A percentile compares a stretch with the other conserved stretches of the same genome.
These are phyloP conservation scores for Tiliacea citrago DNA, from an alignment of 2,888 invertebrate species.

Conservation along the genomic window DNA sequence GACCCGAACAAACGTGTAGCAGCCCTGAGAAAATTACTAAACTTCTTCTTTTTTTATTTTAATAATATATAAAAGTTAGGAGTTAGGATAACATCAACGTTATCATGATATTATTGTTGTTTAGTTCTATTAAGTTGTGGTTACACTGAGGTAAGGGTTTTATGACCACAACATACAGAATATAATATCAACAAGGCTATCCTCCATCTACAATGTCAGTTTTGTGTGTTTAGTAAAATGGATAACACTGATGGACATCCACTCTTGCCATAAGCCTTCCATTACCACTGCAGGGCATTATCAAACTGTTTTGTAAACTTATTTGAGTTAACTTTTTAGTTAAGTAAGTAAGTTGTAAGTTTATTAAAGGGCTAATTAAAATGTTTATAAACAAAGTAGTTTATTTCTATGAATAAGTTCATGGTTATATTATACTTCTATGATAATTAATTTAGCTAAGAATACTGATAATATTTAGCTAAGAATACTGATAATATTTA, in stretches of 20 bases:
- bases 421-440: neutral
- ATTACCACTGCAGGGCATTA: neutral
- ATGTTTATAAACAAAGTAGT: neutral
- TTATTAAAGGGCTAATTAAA: neutral
- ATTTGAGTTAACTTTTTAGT: neutral
- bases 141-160: neutral
- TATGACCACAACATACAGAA: slow-evolving; percentile 12
- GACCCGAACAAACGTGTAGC: neutral
- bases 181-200: neutral
- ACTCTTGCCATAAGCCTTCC: neutral
- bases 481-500: neutral
- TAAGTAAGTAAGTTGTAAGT: too few species aligned
- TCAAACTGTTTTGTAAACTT: neutral
- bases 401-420: neutral
- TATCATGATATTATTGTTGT: neutral
- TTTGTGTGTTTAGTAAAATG: neutral
- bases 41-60: too few species aligned
- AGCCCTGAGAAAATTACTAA: too few species aligned
- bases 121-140: slow-evolving; percentile 5
- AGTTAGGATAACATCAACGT: neutral
- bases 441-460: neutral
- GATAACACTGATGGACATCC: too few species aligned
- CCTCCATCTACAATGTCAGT: neutral
- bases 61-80: too few species aligned
- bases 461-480: too few species aligned